Evolutionary conservation across 2,888 invertebrate species (phyloP).

Genomic region (Amphipyra tragopoginis): DNA sequence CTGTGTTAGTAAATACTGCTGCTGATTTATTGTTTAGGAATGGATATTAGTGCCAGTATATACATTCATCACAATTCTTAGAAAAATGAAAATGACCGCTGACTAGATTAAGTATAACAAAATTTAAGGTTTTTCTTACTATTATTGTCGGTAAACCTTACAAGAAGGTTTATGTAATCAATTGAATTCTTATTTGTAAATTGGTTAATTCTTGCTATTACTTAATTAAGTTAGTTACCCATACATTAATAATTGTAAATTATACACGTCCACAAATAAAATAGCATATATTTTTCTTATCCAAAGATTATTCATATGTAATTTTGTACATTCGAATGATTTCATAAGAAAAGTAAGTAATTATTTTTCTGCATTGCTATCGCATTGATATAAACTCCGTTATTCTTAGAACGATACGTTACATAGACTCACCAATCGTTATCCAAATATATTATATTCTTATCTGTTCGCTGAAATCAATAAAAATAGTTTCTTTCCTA

Average conservation of each 20-base stretch:
- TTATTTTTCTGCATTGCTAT: slow-evolving; percentile 8
- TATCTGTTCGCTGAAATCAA: slow-evolving; percentile 26
- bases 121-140: not conserved
- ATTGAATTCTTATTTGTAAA: too few relatives aligned
- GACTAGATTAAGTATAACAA: not conserved
- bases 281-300: too few relatives aligned
- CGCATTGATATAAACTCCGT: slow-evolving; percentile 6
- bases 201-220: too few relatives aligned
- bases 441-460: slow-evolving; percentile 6
- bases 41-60: slow-evolving; percentile 13
- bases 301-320: not conserved
- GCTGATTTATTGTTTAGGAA: slow-evolving; percentile 17
- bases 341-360: slow-evolving; percentile 17
- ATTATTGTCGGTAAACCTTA: too few relatives aligned
- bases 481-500: not conserved
- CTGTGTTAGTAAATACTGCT: slow-evolving; percentile 24
- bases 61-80: not conserved
- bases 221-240: too few relatives aligned
- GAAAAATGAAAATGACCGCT: not conserved
- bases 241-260: too few relatives aligned
- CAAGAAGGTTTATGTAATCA: too few relatives aligned
- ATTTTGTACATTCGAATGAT: not conserved
- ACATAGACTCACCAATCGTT: not conserved
- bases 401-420: slow-evolving; percentile 26
- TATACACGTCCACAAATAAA: too few relatives aligned